Percentiles rank a stretch among this genome's conserved stretches.
These are phyloP conservation scores for Illadopsis cleaveri DNA, from an alignment of 2,113 vertebrate species.

Conservation along the genomic window DNA sequence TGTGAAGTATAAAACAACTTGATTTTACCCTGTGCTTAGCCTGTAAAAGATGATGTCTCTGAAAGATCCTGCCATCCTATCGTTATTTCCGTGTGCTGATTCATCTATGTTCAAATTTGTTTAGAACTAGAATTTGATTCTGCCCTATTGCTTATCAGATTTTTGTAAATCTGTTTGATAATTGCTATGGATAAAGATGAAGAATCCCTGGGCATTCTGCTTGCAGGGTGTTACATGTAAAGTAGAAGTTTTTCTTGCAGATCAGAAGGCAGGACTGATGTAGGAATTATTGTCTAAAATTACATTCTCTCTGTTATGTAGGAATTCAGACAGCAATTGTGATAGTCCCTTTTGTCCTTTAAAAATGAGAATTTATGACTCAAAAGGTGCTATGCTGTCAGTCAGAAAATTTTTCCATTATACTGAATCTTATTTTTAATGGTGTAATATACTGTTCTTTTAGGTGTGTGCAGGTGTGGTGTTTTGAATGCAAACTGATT, in stretches of 20 bases:
- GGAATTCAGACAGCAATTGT: neutral
- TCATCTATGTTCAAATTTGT: neutral
- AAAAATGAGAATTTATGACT: constrained; percentile 37
- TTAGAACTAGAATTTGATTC: neutral
- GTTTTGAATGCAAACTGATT: neutral
- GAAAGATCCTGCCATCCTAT: neutral
- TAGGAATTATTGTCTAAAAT: constrained; percentile 30
- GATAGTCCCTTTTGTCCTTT: constrained; percentile 11
- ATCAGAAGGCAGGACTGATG: neutral
- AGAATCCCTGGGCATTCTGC: neutral
- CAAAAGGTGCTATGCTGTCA: neutral
- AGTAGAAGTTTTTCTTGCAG: neutral
- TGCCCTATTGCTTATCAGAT: neutral
- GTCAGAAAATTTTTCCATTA: neutral
- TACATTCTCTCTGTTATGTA: neutral
- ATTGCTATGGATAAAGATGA: neutral
- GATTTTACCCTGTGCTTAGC: neutral
- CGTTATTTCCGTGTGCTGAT: neutral
- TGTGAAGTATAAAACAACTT: constrained; percentile 1
- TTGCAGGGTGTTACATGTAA: neutral
- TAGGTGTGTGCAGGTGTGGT: neutral
- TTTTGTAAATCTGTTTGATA: constrained; percentile 11
- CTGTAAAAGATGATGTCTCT: neutral
- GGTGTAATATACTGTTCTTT: neutral
- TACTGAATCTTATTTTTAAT: neutral